Conservation (phyloP, 2,797 vertebrate genomes). For the Octomys mimax region DNA sequence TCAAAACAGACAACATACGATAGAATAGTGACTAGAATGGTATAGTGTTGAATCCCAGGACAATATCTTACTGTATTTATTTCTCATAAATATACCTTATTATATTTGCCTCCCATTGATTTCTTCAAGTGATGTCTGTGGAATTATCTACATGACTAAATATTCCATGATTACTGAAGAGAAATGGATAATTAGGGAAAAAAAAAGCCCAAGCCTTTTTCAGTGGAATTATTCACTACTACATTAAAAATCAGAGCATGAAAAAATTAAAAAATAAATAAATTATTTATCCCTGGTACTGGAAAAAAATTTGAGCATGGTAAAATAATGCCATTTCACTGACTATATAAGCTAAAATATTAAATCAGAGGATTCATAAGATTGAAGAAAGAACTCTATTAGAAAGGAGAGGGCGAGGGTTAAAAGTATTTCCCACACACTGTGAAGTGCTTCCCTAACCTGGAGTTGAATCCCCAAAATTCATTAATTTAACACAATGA, state of each 20-base stretch:
- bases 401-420: neutral
- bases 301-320: neutral
- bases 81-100: neutral
- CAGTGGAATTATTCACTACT: neutral
- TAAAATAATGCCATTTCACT: neutral
- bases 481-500: neutral
- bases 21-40: neutral
- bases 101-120: neutral
- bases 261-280: too few species aligned
- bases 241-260: neutral
- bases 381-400: neutral
- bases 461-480: neutral
- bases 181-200: neutral
- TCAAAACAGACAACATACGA: neutral
- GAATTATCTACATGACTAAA: neutral
- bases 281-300: too few species aligned
- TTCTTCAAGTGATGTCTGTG: neutral
- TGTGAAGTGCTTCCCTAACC: neutral
- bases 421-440: neutral
- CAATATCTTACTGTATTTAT: neutral
- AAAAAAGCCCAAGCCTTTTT: neutral
- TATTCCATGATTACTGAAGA: neutral
- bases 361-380: neutral
- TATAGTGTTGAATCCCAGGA: neutral
- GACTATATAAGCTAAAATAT: neutral